phyloP scores from a whole-genome alignment of 2,888 invertebrate species.

The Falcaria lacertinaria region DNA sequence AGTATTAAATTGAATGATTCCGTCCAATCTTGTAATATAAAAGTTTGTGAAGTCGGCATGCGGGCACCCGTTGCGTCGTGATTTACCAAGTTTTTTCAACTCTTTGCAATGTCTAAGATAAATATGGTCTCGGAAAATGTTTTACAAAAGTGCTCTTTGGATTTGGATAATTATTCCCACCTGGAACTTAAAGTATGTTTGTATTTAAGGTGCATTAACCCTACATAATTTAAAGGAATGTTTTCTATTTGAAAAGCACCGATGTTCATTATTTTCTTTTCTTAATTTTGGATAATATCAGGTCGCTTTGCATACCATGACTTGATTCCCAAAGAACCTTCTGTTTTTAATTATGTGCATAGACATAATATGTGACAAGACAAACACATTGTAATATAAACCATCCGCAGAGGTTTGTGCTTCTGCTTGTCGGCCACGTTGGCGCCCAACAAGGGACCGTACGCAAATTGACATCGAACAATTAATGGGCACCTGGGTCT shows the following conservation, averaged over 20 bases:
- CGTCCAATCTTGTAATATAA: slow-evolving; percentile 56
- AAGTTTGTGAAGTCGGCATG: slow-evolving; percentile 59
- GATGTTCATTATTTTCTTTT: too few relatives aligned
- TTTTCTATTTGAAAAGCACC: too few relatives aligned
- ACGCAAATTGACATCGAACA: slow-evolving; percentile 66
- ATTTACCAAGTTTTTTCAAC: slow-evolving; percentile 49
- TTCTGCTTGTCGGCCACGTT: slow-evolving; percentile 25
- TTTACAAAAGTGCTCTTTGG: slow-evolving; percentile 19
- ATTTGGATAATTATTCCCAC: slow-evolving; percentile 12
- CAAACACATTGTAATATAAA: slow-evolving; percentile 22
- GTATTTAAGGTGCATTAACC: too few relatives aligned
- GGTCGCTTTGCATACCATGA: too few relatives aligned
- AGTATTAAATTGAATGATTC: slow-evolving; percentile 28
- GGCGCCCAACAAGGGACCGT: slow-evolving; percentile 50
- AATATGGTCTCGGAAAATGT: slow-evolving; percentile 35
- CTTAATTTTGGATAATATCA: too few relatives aligned
- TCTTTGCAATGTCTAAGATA: slow-evolving; percentile 54
- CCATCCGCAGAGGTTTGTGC: slow-evolving; percentile 37
- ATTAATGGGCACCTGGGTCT: slow-evolving; percentile 71
- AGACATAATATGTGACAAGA: neutral
- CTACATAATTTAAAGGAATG: too few relatives aligned
- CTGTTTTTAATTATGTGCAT: neutral
- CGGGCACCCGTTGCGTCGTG: slow-evolving; percentile 52
- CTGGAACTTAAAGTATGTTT: too few relatives aligned
- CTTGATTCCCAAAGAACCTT: neutral